phyloP scores from a whole-genome alignment of 2,888 invertebrate species.

The Drosophila seclusa region DNA sequence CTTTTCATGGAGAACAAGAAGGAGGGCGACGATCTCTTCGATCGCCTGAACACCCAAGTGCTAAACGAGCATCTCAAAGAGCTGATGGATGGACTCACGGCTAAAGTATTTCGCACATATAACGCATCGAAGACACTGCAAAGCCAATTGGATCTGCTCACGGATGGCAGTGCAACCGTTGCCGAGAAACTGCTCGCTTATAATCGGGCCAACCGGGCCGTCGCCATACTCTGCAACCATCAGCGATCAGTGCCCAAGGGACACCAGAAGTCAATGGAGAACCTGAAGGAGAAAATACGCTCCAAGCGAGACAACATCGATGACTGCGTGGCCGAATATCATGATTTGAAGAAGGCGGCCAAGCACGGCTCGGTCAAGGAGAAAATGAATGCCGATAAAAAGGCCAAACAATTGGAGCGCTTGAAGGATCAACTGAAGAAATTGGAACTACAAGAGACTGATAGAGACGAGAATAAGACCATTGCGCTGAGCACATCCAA shows the following conservation, averaged over 20 bases:
- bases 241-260: slow-evolving; percentile 99
- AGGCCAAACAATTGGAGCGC: slow-evolving; percentile 93
- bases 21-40: slow-evolving; percentile 97
- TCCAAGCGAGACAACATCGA: slow-evolving; percentile 93
- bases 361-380: slow-evolving; percentile 94
- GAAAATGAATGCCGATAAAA: slow-evolving; percentile 92
- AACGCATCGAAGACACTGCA: slow-evolving; percentile 99
- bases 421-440: slow-evolving; percentile 96
- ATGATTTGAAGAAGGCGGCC: slow-evolving; percentile 91
- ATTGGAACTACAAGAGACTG: slow-evolving; percentile 96
- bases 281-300: slow-evolving; percentile 96
- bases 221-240: slow-evolving; percentile 99
- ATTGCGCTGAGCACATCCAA: no score
- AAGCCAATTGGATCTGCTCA: slow-evolving; percentile 96
- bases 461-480: no score
- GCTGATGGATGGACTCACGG: slow-evolving; percentile 98
- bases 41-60: slow-evolving; percentile 97
- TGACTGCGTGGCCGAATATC: slow-evolving; percentile 93
- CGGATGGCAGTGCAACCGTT: slow-evolving; percentile 90
- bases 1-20: slow-evolving; percentile 99
- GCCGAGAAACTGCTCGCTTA: slow-evolving; percentile 97
- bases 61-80: slow-evolving; percentile 99
- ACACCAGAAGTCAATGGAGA: slow-evolving; percentile 98
- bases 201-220: slow-evolving; percentile 98
- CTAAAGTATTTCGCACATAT: slow-evolving; percentile 99